Percentiles rank a stretch among this genome's conserved stretches.
Evolutionary conservation across 2,888 invertebrate species (phyloP).

Genomic region (Xanthorhoe designata): DNA sequence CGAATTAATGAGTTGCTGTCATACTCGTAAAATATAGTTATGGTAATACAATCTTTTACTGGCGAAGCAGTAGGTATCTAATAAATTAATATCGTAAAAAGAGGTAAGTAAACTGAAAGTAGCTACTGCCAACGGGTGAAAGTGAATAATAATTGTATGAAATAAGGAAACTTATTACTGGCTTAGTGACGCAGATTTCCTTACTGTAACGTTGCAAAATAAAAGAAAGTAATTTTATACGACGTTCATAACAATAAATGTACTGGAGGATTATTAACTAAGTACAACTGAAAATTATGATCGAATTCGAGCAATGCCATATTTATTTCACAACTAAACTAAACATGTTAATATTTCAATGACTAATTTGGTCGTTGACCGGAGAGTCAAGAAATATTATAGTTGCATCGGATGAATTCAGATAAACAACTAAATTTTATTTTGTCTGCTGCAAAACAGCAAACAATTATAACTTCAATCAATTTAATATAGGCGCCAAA

Average conservation of each 20-base stretch:
- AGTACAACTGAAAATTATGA: background rate
- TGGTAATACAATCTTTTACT: background rate
- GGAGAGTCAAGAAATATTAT: background rate
- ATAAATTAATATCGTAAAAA: background rate
- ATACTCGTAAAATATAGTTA: background rate
- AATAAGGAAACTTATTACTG: slow-evolving; percentile 22
- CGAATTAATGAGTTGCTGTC: background rate
- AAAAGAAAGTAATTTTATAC: slow-evolving; percentile 12
- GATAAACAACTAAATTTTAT: background rate
- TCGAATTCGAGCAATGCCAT: no score
- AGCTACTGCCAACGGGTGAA: slow-evolving; percentile 1
- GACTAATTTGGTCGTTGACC: background rate
- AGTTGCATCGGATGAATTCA: background rate
- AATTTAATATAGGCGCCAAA: slow-evolving; percentile 7
- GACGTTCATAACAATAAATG: background rate
- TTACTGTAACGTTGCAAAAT: slow-evolving; percentile 5
- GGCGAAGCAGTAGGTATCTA: background rate
- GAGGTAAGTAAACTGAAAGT: background rate
- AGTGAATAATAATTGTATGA: slow-evolving; percentile 22
- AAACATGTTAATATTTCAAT: no score
- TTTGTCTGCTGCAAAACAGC: background rate
- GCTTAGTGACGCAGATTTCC: slow-evolving; percentile 16
- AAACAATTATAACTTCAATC: background rate
- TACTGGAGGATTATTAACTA: background rate
- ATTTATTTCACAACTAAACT: background rate